phyloP scores from a whole-genome alignment of 2,113 vertebrate genomes.

The Micronycteris hirsuta region DNA sequence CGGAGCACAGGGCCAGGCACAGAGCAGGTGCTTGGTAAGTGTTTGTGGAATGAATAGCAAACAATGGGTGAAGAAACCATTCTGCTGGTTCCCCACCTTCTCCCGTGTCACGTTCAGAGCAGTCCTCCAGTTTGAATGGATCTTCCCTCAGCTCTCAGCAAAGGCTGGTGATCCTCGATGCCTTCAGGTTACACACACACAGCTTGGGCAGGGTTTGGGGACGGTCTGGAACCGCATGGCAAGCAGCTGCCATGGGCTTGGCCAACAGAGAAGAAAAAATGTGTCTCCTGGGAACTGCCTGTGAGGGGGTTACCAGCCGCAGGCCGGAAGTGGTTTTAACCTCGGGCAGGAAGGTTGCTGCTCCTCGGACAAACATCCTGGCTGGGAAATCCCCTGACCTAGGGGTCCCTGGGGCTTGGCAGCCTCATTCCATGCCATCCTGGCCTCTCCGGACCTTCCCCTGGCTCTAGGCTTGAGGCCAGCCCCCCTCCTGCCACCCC shows the following conservation, averaged over 20 bases:
- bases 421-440: neutral
- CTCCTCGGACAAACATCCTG: slow-evolving; percentile 58
- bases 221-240: neutral
- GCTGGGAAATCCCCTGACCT: slow-evolving; percentile 42
- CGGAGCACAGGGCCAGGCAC: neutral
- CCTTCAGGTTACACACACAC: neutral
- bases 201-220: neutral
- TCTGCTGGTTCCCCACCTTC: neutral
- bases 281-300: neutral
- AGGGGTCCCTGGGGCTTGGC: neutral
- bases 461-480: neutral
- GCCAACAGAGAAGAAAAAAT: neutral
- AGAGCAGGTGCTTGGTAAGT: neutral
- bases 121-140: neutral
- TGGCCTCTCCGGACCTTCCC: neutral
- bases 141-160: neutral
- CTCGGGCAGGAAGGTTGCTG: slow-evolving; percentile 31
- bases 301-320: slow-evolving; percentile 11
- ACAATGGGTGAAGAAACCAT: neutral
- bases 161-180: neutral
- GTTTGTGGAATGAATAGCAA: neutral
- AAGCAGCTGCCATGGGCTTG: slow-evolving; percentile 15
- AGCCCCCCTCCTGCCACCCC: neutral
- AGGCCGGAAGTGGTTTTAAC: neutral
- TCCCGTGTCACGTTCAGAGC: neutral